Evolutionary conservation across 2,113 vertebrate genomes (phyloP), one percentile per base, ranked within the genome.

Genomic region (Cyprinodon tularosa): DNA sequence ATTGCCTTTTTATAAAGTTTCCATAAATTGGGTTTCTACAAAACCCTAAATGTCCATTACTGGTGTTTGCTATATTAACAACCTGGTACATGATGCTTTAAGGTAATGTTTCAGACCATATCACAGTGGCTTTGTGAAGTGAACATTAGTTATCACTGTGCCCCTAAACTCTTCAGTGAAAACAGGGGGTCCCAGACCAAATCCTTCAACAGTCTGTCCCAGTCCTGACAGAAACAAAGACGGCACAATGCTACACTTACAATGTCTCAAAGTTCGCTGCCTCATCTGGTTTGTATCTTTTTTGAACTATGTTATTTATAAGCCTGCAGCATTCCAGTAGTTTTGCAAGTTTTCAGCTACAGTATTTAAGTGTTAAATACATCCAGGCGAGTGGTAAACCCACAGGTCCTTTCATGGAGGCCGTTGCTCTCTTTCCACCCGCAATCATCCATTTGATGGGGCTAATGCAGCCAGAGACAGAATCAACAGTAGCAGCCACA

Each of bases 241-340:
- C 83, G 68, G 77, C 86, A 85, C 94, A 92, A 94, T 86, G 93
- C 90, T 77, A 77, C 71, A 75, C 75, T 84, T 77, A 6, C 77
- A 78, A 81, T 83, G 71, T 86, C 85, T 87, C 72, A 71, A 80
- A 87, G 71, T 86, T 95, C 92, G 76, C 91, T 88, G 84, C 88
- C 90, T 96, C 96, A 96, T 97, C 95, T 96, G 96, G 94, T 97
- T 97, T 95, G 95, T 95, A 96, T 98, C 91, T 96, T 88, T 61
- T 29, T 71, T 71, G 95, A 96, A 96, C 96, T 96, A 95, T 91
- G 95, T 96, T 97, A 98, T 98, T 97, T 98, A 99, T 97, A 98
- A 96, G 94, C 95, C 94, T 95, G 94, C 94, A 95, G 86, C 93
- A 95, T 95, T 95, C 94, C 95, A 96, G 95, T 94, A 95, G 94